Conservation (phyloP, 2,797 vertebrate genomes). For the Poeciliopsis turneri region DNA sequence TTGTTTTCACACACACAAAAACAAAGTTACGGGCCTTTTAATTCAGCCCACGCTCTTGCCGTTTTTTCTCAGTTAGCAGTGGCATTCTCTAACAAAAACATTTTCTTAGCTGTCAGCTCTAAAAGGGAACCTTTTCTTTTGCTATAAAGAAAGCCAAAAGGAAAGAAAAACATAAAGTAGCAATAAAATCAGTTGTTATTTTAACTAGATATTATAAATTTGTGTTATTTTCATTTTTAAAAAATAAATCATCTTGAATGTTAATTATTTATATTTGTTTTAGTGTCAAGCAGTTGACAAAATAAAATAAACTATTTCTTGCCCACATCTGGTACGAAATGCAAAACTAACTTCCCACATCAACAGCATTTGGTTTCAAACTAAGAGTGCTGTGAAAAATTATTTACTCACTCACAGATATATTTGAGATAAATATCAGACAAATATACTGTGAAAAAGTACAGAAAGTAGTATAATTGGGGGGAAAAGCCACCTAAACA, state of each 20-base stretch:
- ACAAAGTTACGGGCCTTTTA: conserved; percentile 15
- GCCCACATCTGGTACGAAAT: neutral
- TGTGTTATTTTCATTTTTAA: neutral
- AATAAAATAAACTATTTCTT: neutral
- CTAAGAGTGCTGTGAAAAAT: neutral
- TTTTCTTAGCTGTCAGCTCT: conserved; percentile 23
- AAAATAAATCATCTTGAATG: neutral
- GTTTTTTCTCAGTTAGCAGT: conserved; percentile 7
- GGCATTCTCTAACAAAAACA: conserved; percentile 18
- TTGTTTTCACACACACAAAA: neutral
- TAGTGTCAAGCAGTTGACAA: neutral
- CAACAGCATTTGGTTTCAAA: neutral
- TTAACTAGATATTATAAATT: neutral
- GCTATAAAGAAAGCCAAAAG: neutral
- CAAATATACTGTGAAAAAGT: neutral
- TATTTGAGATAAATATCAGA: neutral
- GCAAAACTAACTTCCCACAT: neutral
- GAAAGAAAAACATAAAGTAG: neutral
- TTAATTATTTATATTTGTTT: neutral
- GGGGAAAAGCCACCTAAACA: neutral
- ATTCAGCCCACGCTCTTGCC: conserved; percentile 12
- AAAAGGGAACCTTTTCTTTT: conserved; percentile 1
- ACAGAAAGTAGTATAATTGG: neutral
- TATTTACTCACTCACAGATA: neutral
- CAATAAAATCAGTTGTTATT: neutral